A percentile compares a stretch with the other conserved stretches of the same genome.
Evolutionary conservation across 2,888 invertebrate species (phyloP).

Genomic region (Vannuccia rotundouncinata): DNA sequence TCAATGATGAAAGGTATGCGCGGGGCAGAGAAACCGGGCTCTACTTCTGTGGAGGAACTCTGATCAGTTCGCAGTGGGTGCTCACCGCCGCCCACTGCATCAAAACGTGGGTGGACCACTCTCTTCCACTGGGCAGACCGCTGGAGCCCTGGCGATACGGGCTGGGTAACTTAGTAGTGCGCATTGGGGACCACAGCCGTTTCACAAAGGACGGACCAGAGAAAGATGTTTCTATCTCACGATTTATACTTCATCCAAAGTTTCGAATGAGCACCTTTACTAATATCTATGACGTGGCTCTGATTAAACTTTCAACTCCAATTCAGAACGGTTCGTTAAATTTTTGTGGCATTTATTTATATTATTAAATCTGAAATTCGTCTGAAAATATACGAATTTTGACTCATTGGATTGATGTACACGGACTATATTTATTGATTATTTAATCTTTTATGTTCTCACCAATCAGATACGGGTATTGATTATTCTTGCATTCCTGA

Average conservation of each 20-base stretch:
- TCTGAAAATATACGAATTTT: no score
- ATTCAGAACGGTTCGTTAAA: not conserved
- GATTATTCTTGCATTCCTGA: not conserved
- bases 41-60: constrained; percentile 38
- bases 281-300: constrained; percentile 17
- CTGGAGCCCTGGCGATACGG: not conserved
- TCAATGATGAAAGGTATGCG: not conserved
- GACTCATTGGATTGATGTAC: no score
- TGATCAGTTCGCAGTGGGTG: constrained; percentile 37
- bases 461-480: not conserved
- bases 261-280: not conserved
- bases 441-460: not conserved
- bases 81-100: constrained; percentile 38
- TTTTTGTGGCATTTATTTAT: not conserved
- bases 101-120: not conserved
- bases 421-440: not conserved
- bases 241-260: constrained; percentile 14
- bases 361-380: no score
- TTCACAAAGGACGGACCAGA: not conserved
- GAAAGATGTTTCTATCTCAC: not conserved
- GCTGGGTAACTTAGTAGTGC: not conserved
- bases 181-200: constrained; percentile 24
- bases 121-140: not conserved
- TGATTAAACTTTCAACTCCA: not conserved
- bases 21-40: not conserved